phyloP scores from a whole-genome alignment of 1,140 invertebrate genomes.

The Drosophila athabasca region DNA sequence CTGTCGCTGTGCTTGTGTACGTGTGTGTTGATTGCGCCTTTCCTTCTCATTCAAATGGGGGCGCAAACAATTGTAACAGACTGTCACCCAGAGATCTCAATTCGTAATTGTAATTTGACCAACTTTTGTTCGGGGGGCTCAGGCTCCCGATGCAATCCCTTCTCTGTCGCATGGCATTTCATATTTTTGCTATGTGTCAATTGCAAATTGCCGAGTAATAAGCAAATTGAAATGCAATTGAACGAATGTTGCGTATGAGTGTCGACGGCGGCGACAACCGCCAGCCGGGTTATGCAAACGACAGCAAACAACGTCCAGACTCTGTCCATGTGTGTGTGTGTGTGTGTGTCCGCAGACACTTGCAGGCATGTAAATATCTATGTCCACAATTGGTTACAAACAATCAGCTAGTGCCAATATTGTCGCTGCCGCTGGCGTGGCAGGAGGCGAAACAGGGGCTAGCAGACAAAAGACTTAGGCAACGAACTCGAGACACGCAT shows the following conservation, averaged over 20 bases:
- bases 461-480: conserved; percentile 71
- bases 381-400: conserved; percentile 22
- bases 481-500: conserved; percentile 56
- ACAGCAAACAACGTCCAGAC: conserved; percentile 44
- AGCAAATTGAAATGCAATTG: conserved; percentile 77
- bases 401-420: conserved; percentile 36
- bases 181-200: conserved; percentile 57
- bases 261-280: conserved; percentile 12
- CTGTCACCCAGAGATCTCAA: conserved; percentile 12
- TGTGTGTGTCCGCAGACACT: not conserved
- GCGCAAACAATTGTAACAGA: conserved; percentile 27
- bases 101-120: conserved; percentile 43
- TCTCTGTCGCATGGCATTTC: conserved; percentile 6
- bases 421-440: conserved; percentile 1
- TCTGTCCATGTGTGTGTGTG: conserved; percentile 31
- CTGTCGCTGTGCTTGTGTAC: too few species aligned
- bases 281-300: conserved; percentile 63
- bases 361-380: conserved; percentile 1
- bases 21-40: conserved; percentile 36
- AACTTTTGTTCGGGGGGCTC: conserved; percentile 9
- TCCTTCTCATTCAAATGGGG: conserved; percentile 49
- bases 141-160: not conserved
- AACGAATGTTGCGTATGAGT: conserved; percentile 65
- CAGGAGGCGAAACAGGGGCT: conserved; percentile 9
- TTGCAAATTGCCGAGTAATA: conserved; percentile 58